phyloP scores from a whole-genome alignment of 2,888 invertebrate species.

The Apotomis betuletana region DNA sequence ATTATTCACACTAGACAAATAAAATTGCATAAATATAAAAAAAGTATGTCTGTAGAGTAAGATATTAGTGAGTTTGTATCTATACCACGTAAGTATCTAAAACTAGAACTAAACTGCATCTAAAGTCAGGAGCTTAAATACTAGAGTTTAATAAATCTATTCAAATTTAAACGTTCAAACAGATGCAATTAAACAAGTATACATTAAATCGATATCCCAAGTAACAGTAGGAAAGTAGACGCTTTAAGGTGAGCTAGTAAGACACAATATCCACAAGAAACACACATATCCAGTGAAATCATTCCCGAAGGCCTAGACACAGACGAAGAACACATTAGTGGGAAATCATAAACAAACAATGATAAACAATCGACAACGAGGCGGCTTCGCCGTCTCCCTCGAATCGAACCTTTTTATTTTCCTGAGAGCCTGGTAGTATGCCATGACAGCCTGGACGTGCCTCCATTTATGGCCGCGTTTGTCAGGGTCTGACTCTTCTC shows the following conservation, averaged over 20 bases:
- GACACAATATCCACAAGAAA: slow-evolving; percentile 76
- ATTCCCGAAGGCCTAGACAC: slow-evolving; percentile 79
- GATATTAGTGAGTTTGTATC: slow-evolving; percentile 63
- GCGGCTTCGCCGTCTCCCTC: slow-evolving; percentile 66
- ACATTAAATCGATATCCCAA: slow-evolving; percentile 68
- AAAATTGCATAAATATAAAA: slow-evolving; percentile 56
- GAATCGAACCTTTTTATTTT: slow-evolving; percentile 93
- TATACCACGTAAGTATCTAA: slow-evolving; percentile 62
- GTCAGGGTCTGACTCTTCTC: slow-evolving; percentile 72
- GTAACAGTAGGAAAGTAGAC: slow-evolving; percentile 71
- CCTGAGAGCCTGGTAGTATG: slow-evolving; percentile 94
- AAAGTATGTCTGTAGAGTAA: slow-evolving; percentile 69
- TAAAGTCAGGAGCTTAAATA: slow-evolving; percentile 56
- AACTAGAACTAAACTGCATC: slow-evolving; percentile 62
- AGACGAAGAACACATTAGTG: slow-evolving; percentile 76
- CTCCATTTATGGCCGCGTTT: slow-evolving; percentile 90
- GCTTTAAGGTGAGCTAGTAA: slow-evolving; percentile 71
- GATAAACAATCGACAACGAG: slow-evolving; percentile 71
- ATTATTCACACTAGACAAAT: slow-evolving; percentile 64
- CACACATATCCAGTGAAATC: slow-evolving; percentile 77
- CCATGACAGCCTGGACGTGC: slow-evolving; percentile 94
- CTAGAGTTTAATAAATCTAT: slow-evolving; percentile 61
- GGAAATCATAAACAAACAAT: slow-evolving; percentile 75
- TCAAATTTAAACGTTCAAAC: slow-evolving; percentile 55
- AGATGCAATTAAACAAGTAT: slow-evolving; percentile 68